Evolutionary conservation across 2,888 invertebrate genomes (phyloP).

Genomic region (Mesorhabditis sp.): DNA sequence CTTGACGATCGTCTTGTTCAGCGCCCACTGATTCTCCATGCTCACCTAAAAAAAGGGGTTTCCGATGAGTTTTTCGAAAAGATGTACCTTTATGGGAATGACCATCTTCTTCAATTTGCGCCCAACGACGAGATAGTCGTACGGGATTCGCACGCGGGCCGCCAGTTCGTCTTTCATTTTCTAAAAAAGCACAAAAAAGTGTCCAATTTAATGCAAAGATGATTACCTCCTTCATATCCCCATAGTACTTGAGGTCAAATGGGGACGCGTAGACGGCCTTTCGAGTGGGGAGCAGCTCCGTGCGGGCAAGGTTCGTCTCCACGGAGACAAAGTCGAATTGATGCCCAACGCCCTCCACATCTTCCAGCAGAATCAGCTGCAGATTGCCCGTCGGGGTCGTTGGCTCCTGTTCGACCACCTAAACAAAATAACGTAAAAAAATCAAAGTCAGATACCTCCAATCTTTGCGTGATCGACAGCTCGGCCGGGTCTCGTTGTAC

Average conservation of each 20-base stretch:
- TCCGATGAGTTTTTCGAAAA: neutral
- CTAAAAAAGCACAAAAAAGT: conserved; percentile 21
- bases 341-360: conserved; percentile 53
- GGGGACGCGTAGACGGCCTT: conserved; percentile 55
- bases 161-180: conserved; percentile 52
- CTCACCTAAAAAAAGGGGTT: conserved; percentile 28
- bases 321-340: conserved; percentile 53
- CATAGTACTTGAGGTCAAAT: conserved; percentile 53
- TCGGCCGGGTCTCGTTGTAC: conserved; percentile 49
- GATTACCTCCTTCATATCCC: conserved; percentile 46
- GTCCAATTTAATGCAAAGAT: conserved; percentile 5
- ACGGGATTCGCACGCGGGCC: conserved; percentile 46
- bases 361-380: conserved; percentile 49
- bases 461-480: conserved; percentile 40
- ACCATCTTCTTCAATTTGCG: conserved; percentile 40
- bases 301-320: conserved; percentile 35
- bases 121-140: conserved; percentile 39
- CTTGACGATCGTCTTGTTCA: conserved; percentile 37
- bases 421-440: conserved; percentile 1
- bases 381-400: conserved; percentile 38
- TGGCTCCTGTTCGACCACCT: conserved; percentile 35
- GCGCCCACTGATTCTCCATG: conserved; percentile 50
- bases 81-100: conserved; percentile 35
- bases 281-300: conserved; percentile 37
- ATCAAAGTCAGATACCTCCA: conserved; percentile 21